phyloP scores from a whole-genome alignment of 2,113 vertebrate species.

The Diadophis punctatus region DNA sequence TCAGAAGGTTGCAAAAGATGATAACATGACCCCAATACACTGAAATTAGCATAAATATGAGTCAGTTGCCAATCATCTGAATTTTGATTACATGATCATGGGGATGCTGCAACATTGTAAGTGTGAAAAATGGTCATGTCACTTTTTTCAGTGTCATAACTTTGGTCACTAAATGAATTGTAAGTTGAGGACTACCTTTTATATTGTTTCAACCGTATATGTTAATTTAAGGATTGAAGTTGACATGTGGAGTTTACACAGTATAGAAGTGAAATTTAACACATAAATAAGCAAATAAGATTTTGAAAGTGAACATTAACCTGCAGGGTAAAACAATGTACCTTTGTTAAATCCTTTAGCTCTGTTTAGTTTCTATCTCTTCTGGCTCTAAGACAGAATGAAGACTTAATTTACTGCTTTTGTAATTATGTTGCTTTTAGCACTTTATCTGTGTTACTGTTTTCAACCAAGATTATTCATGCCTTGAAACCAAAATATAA shows the following conservation, averaged over 20 bases:
- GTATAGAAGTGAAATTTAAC: neutral
- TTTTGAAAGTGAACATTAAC: accelerated
- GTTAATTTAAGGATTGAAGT: neutral
- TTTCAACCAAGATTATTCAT: neutral
- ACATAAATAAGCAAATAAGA: neutral
- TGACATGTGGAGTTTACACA: neutral
- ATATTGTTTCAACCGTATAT: neutral
- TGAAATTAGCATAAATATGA: neutral
- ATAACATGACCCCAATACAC: neutral
- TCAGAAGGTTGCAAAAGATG: neutral
- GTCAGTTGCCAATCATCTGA: neutral
- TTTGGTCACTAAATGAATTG: neutral
- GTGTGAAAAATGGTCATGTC: neutral
- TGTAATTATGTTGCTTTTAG: neutral
- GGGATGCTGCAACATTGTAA: neutral
- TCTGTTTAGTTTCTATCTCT: neutral
- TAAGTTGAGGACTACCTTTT: neutral
- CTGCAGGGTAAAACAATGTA: neutral
- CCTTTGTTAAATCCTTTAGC: neutral
- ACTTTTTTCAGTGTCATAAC: neutral
- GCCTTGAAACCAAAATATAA: neutral
- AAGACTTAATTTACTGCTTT: neutral
- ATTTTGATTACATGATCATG: neutral
- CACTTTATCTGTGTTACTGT: neutral
- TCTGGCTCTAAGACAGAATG: neutral